Evolutionary conservation across 2,113 vertebrate species (phyloP).

Genomic region (Equus quagga): DNA sequence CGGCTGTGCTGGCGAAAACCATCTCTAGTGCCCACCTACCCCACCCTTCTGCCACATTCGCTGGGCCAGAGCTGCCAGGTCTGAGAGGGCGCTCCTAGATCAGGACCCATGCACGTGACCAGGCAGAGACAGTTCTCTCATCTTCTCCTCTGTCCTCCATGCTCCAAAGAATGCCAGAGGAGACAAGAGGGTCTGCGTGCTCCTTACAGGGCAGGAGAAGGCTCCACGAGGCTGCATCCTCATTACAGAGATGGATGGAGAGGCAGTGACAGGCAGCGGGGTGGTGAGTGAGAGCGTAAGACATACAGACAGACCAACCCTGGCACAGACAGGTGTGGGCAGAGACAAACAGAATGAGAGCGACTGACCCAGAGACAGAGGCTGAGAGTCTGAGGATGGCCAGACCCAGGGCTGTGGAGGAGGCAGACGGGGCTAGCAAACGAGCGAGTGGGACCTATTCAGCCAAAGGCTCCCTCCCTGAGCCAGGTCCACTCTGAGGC

Average conservation of each 20-base stretch:
- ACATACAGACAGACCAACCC: not conserved
- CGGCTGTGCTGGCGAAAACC: not conserved
- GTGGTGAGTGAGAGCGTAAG: not conserved
- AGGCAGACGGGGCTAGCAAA: not conserved
- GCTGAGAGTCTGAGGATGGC: not conserved
- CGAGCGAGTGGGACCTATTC: rapidly evolving
- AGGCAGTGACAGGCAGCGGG: not conserved
- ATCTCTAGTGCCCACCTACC: not conserved
- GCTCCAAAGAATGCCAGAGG: not conserved
- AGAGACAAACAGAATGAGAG: not conserved
- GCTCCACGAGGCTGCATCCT: not conserved
- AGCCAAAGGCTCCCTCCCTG: not conserved
- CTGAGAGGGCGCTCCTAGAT: not conserved
- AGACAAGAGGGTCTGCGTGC: not conserved
- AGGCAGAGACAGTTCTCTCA: not conserved
- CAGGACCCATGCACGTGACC: not conserved
- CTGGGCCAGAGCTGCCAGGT: not conserved
- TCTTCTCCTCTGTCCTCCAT: not conserved
- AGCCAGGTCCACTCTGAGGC: not conserved
- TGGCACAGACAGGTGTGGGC: not conserved
- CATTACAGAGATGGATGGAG: not conserved
- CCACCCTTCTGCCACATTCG: not conserved
- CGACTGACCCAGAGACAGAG: not conserved
- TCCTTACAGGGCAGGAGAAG: not conserved
- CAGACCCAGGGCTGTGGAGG: no score